Percentiles rank a stretch among this genome's conserved stretches.
These are phyloP conservation scores for Asarcornis scutulata DNA, from an alignment of 2,113 vertebrate species.

Conservation along the genomic window DNA sequence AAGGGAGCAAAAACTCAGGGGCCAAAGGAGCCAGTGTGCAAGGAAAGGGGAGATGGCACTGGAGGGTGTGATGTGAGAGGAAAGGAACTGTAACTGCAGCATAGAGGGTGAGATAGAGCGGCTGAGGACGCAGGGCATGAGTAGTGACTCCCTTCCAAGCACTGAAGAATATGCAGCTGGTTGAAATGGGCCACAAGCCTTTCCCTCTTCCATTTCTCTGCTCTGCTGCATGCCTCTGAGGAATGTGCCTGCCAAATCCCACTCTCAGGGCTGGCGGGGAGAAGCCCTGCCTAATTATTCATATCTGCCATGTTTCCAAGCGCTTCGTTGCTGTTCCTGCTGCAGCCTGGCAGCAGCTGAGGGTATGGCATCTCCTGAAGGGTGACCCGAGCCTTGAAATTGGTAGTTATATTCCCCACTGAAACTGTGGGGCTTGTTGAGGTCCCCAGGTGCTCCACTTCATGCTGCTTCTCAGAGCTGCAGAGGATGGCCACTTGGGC, in stretches of 20 bases:
- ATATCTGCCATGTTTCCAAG: background rate
- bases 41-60: background rate
- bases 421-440: background rate
- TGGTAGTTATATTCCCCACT: accelerated
- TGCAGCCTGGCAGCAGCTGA: background rate
- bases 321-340: background rate
- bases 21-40: background rate
- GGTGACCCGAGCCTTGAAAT: background rate
- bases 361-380: background rate
- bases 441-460: background rate
- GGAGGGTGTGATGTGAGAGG: background rate
- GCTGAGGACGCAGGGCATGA: background rate
- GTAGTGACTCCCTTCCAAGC: background rate
- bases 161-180: background rate
- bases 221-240: background rate
- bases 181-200: background rate
- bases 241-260: background rate
- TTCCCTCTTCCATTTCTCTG: background rate
- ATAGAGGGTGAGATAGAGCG: background rate
- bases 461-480: background rate
- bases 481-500: background rate
- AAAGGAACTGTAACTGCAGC: background rate
- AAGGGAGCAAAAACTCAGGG: background rate
- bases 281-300: background rate
- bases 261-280: background rate